These are phyloP conservation scores for Spodoptera litura DNA, from an alignment of 1,140 invertebrate species.

Conservation along the genomic window DNA sequence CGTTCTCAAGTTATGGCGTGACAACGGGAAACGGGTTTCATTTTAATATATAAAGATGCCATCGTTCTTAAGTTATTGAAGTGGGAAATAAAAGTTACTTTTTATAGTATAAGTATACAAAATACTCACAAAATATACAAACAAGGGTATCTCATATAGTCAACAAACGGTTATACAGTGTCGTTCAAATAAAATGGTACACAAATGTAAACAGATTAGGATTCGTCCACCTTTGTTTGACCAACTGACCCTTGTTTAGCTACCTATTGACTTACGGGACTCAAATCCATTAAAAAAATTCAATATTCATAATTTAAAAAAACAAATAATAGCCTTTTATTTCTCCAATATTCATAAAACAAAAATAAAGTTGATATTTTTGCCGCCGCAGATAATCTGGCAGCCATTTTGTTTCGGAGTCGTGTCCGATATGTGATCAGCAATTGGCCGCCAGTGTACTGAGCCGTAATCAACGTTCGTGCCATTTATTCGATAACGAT, in stretches of 20 bases:
- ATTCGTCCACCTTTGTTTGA: neutral
- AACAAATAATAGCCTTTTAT: slow-evolving; percentile 25
- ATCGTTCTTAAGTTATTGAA: too few relatives aligned
- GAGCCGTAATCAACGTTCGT: slow-evolving; percentile 45
- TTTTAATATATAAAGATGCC: too few relatives aligned
- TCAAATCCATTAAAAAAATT: slow-evolving; percentile 24
- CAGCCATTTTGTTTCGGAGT: slow-evolving; percentile 43
- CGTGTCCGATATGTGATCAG: slow-evolving; percentile 40
- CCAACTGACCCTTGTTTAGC: slow-evolving; percentile 1
- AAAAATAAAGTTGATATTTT: slow-evolving; percentile 45
- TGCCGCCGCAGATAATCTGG: slow-evolving; percentile 35
- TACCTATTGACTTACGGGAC: neutral
- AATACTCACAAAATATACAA: too few relatives aligned
- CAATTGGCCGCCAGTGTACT: slow-evolving; percentile 42
- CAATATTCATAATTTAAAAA: slow-evolving; percentile 8
- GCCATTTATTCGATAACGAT: slow-evolving; percentile 44
- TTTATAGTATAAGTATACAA: too few relatives aligned
- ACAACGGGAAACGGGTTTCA: too few relatives aligned
- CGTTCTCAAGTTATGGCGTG: too few relatives aligned
- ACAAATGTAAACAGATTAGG: neutral
- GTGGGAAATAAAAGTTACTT: too few relatives aligned
- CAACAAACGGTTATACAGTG: neutral
- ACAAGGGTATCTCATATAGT: too few relatives aligned
- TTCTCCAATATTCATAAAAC: slow-evolving; percentile 37
- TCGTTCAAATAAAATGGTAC: too few relatives aligned